phyloP scores from a whole-genome alignment of 2,888 invertebrate species.

The Drosophila lacicola region DNA sequence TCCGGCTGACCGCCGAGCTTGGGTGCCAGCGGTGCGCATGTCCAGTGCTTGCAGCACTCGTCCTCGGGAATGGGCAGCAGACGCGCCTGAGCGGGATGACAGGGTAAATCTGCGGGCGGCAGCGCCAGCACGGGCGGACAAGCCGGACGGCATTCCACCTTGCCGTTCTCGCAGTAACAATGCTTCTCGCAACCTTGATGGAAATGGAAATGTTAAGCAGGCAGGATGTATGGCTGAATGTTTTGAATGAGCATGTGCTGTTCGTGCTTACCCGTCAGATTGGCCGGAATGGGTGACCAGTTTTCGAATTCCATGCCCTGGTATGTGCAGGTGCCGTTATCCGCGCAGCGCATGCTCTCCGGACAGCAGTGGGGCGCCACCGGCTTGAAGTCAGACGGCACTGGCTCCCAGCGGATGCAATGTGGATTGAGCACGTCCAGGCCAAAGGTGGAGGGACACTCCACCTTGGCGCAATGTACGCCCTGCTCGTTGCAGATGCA shows the following conservation, averaged over 20 bases:
- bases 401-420: constrained; percentile 94
- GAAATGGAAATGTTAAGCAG: background rate
- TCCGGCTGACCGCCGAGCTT: constrained; percentile 28
- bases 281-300: constrained; percentile 92
- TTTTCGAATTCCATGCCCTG: constrained; percentile 88
- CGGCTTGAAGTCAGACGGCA: constrained; percentile 89
- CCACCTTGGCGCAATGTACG: constrained; percentile 91
- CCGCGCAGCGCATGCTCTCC: constrained; percentile 90
- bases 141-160: constrained; percentile 92
- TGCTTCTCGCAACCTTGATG: constrained; percentile 91
- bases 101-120: constrained; percentile 91
- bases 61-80: constrained; percentile 90
- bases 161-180: constrained; percentile 95
- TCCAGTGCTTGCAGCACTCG: constrained; percentile 94
- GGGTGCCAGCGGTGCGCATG: constrained; percentile 86
- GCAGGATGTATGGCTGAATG: constrained; percentile 5
- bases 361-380: constrained; percentile 93
- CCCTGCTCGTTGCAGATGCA: constrained; percentile 91
- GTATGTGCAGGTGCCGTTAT: constrained; percentile 93
- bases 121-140: constrained; percentile 91
- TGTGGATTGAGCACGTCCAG: constrained; percentile 93
- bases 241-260: constrained; percentile 11
- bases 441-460: constrained; percentile 93
- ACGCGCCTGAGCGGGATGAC: constrained; percentile 89
- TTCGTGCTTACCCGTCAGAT: constrained; percentile 87